Conservation (phyloP, 1,140 invertebrate species). For the Heliconius himera region DNA sequence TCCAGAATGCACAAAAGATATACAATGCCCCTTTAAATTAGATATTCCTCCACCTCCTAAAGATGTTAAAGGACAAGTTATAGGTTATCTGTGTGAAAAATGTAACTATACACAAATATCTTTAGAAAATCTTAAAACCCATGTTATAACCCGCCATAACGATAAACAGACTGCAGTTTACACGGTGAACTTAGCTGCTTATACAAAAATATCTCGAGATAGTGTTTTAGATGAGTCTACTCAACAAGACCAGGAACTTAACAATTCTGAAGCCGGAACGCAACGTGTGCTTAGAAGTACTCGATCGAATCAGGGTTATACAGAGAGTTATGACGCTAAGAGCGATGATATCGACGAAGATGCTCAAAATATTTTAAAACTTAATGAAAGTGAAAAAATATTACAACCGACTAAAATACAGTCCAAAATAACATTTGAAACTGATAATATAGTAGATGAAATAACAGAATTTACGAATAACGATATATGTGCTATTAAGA, state of each 20-base stretch:
- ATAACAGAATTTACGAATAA: conserved; percentile 39
- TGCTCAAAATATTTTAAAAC: conserved; percentile 6
- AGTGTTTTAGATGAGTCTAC: neutral
- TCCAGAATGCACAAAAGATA: conserved; percentile 75
- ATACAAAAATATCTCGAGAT: conserved; percentile 9
- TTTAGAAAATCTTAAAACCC: conserved; percentile 82
- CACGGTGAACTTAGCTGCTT: conserved; percentile 60
- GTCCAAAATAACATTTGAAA: conserved; percentile 67
- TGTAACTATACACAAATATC: conserved; percentile 87
- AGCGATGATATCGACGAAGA: conserved; percentile 31
- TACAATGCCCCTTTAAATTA: conserved; percentile 57
- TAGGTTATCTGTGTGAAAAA: conserved; percentile 85
- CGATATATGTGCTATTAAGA: conserved; percentile 40
- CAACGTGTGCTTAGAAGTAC: conserved; percentile 51
- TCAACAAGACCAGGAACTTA: neutral
- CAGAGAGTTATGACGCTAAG: conserved; percentile 44
- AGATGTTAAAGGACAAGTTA: conserved; percentile 70
- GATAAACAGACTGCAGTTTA: conserved; percentile 69
- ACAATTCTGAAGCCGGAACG: neutral
- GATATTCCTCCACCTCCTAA: conserved; percentile 71
- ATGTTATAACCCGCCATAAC: conserved; percentile 82
- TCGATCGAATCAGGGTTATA: conserved; percentile 47
- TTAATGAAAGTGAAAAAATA: conserved; percentile 2
- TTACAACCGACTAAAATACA: conserved; percentile 41
- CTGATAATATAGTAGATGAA: conserved; percentile 49